phyloP scores from a whole-genome alignment of 2,113 vertebrate species.

The Danionella cerebrum region DNA sequence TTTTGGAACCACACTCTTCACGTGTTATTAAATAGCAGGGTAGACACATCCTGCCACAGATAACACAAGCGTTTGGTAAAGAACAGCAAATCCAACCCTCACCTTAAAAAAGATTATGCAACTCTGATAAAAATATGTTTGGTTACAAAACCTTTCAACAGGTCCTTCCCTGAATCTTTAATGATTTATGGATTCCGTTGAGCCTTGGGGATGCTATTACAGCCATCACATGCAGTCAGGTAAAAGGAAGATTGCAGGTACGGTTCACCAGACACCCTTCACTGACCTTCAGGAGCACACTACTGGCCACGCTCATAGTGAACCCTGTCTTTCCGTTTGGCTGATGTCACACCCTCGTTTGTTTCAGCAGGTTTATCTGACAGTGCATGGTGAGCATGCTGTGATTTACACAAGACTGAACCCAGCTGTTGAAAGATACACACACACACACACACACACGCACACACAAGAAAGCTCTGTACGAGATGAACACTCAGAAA shows the following conservation, averaged over 20 bases:
- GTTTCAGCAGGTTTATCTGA: not conserved
- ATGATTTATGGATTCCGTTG: not conserved
- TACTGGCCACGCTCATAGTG: constrained; percentile 13
- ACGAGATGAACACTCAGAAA: no score
- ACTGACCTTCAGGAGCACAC: not conserved
- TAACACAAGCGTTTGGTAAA: no score
- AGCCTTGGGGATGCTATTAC: not conserved
- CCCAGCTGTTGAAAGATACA: not conserved
- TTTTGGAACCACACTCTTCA: no score
- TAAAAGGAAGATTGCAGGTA: not conserved
- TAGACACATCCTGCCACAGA: no score
- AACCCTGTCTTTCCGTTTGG: constrained; percentile 5
- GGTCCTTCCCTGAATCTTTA: not conserved
- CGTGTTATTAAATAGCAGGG: no score
- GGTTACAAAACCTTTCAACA: not conserved
- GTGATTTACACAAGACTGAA: not conserved
- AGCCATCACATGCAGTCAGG: not conserved
- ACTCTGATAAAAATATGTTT: no score
- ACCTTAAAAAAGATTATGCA: no score
- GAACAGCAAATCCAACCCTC: no score
- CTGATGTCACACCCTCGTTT: not conserved
- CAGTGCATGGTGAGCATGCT: not conserved
- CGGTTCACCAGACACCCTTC: not conserved
- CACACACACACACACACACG: no score
- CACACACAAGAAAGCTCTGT: no score